Evolutionary conservation across 92 coral and sea anemone species (phyloP).

Genomic region (Epizoanthus rinbou): DNA sequence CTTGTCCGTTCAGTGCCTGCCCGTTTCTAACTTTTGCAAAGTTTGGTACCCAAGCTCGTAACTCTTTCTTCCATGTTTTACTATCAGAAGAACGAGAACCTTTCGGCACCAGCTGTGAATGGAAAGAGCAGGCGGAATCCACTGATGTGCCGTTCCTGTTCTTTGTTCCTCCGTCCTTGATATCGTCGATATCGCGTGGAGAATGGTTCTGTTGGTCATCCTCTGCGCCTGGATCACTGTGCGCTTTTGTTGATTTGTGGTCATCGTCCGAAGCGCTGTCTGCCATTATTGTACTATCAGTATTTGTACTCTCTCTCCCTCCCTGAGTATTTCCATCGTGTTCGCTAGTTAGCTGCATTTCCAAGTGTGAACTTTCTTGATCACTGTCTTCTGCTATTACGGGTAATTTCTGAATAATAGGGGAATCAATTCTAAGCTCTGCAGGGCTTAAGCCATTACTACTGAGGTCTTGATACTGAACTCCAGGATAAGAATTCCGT

Average conservation of each 20-base stretch:
- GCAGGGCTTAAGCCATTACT: not conserved
- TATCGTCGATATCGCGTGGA: too few relatives aligned
- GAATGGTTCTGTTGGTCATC: not conserved
- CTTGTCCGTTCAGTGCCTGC: slow-evolving; percentile 1
- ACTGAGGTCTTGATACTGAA: not conserved
- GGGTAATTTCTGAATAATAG: not conserved
- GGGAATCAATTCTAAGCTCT: not conserved
- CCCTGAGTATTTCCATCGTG: not conserved
- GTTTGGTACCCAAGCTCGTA: slow-evolving; percentile 22
- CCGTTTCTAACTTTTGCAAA: slow-evolving; percentile 3
- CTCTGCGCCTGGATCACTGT: too few relatives aligned
- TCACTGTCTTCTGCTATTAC: slow-evolving; percentile 33
- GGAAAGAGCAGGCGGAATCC: not conserved
- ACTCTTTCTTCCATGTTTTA: not conserved
- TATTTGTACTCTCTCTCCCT: not conserved
- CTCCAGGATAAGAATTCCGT: slow-evolving; percentile 31
- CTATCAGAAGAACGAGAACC: not conserved
- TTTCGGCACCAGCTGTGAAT: not conserved
- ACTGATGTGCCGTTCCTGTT: not conserved
- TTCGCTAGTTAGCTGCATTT: not conserved
- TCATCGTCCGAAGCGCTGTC: not conserved
- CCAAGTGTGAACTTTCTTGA: not conserved
- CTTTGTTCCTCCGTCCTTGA: not conserved
- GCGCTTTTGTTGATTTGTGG: too few relatives aligned
- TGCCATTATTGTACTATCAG: not conserved